Evolutionary conservation across 2,888 invertebrate genomes (phyloP).

Genomic region (Slavum lentiscoides): DNA sequence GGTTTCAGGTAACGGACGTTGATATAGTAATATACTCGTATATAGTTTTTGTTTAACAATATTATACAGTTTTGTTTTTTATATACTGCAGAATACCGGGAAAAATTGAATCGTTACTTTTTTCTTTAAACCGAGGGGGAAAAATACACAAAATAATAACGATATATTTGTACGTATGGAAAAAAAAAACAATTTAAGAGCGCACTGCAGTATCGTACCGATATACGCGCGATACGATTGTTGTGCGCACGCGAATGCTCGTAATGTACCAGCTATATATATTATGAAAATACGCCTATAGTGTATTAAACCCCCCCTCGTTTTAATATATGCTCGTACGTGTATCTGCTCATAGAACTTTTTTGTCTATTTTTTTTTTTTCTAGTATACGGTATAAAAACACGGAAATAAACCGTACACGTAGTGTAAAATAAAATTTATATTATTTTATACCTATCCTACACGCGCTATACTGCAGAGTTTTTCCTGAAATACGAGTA

Average conservation of each 20-base stretch:
- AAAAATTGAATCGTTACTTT: background rate
- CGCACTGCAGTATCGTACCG: background rate
- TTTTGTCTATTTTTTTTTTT: background rate
- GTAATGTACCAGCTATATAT: background rate
- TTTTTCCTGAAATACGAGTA: background rate
- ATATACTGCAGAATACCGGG: too few species aligned
- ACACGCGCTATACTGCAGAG: background rate
- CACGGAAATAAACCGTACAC: background rate
- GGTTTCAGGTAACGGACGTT: slow-evolving; percentile 71
- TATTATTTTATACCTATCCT: too few species aligned
- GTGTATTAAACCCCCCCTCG: background rate
- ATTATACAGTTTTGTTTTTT: too few species aligned
- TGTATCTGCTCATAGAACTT: background rate
- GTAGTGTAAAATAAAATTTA: background rate
- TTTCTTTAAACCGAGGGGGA: background rate
- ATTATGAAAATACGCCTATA: slow-evolving; percentile 1
- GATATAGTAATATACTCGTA: background rate
- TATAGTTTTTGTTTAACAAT: background rate
- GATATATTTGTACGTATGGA: background rate
- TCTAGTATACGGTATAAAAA: slow-evolving; percentile 17
- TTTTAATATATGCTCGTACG: background rate
- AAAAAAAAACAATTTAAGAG: slow-evolving; percentile 1
- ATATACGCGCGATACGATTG: background rate
- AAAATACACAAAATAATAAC: background rate
- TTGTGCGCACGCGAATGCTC: slow-evolving; percentile 32